These are phyloP conservation scores for Phorcus lineatus DNA, from an alignment of 2,888 invertebrate species.

Conservation along the genomic window DNA sequence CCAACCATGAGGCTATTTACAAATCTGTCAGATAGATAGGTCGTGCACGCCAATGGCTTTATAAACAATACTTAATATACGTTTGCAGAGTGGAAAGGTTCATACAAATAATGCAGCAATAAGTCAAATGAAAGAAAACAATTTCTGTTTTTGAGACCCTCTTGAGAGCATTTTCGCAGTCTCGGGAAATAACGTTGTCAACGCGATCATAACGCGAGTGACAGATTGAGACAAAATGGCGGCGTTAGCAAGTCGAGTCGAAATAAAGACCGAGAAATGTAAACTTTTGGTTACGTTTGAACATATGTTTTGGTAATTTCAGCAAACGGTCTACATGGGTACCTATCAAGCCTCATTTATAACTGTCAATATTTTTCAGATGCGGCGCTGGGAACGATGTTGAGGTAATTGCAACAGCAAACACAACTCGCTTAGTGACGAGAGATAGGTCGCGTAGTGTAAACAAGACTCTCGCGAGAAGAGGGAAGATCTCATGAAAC, in stretches of 20 bases:
- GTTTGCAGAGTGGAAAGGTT: constrained; percentile 16
- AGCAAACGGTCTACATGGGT: constrained; percentile 44
- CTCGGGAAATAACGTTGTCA: constrained; percentile 38
- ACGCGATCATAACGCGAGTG: constrained; percentile 31
- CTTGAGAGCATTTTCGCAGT: constrained; percentile 24
- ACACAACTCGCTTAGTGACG: constrained; percentile 26
- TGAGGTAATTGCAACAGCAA: constrained; percentile 42
- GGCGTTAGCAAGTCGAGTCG: not conserved
- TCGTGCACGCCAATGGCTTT: not conserved
- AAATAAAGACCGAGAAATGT: not conserved
- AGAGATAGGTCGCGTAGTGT: constrained; percentile 17
- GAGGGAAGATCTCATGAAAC: no score
- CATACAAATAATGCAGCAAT: constrained; percentile 17
- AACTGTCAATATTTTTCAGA: constrained; percentile 44
- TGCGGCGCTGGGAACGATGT: constrained; percentile 42
- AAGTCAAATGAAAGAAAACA: constrained; percentile 22
- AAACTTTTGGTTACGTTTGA: constrained; percentile 7
- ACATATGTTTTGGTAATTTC: constrained; percentile 41
- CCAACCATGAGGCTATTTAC: not conserved
- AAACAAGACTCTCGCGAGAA: constrained; percentile 11
- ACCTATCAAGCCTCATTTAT: constrained; percentile 44
- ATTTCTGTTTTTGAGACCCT: constrained; percentile 1
- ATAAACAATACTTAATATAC: constrained; percentile 18
- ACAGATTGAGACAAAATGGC: not conserved
- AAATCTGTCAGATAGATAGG: not conserved